Conservation (phyloP, 2,888 invertebrate genomes). For the Crocallis elinguaria region DNA sequence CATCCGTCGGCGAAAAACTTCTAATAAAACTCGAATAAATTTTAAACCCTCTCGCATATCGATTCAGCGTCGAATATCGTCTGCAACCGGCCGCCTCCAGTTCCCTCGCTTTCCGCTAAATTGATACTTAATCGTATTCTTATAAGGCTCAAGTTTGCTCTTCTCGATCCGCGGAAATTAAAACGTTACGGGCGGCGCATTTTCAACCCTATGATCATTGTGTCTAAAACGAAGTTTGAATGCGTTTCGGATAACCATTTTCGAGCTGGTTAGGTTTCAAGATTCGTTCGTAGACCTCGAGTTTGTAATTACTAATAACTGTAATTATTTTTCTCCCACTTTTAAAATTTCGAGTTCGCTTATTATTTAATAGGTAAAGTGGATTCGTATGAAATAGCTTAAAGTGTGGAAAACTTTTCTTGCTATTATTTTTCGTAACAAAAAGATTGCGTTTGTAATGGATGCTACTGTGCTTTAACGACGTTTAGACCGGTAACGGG, state of each 20-base stretch:
- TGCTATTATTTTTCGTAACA: conserved; percentile 24
- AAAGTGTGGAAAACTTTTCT: conserved; percentile 15
- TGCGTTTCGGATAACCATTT: conserved; percentile 48
- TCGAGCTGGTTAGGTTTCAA: conserved; percentile 62
- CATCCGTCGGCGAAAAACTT: conserved; percentile 55
- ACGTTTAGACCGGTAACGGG: conserved; percentile 23
- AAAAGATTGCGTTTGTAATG: conserved; percentile 21
- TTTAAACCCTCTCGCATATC: conserved; percentile 50
- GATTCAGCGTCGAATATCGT: conserved; percentile 57
- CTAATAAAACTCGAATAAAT: conserved; percentile 53
- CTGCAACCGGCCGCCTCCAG: conserved; percentile 33
- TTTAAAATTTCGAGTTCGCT: conserved; percentile 46
- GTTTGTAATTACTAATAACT: conserved; percentile 70
- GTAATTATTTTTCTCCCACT: conserved; percentile 61
- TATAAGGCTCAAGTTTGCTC: conserved; percentile 54
- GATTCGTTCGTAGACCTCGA: conserved; percentile 62
- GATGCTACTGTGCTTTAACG: conserved; percentile 28
- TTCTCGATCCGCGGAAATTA: conserved; percentile 49
- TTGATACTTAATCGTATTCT: conserved; percentile 53
- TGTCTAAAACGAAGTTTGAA: conserved; percentile 46
- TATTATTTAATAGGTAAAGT: conserved; percentile 45
- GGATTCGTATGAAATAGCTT: conserved; percentile 28
- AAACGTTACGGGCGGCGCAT: conserved; percentile 45
- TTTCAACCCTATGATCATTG: conserved; percentile 51
- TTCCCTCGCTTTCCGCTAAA: conserved; percentile 44